Evolutionary conservation across 1,140 invertebrate species (phyloP), one percentile per base, ranked within the genome.

Genomic region (Trissolcus basalis): DNA sequence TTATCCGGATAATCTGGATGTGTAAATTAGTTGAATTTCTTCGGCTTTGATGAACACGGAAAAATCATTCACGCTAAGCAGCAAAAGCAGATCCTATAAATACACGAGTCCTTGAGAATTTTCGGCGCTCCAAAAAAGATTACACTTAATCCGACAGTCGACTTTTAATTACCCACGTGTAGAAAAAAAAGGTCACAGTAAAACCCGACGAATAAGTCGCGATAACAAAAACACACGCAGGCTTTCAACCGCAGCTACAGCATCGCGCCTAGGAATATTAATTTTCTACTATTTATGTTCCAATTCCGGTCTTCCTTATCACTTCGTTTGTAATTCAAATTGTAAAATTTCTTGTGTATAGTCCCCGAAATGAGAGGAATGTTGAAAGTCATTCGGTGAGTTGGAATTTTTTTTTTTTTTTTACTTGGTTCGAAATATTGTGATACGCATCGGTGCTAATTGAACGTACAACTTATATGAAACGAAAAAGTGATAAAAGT

Each of bases 1-100:
- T 72, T 58, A 72, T 72, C 53, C 54, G 69, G 60, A 72, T 72
- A 59, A 72, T 72, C 69, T 72, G 55, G 59, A 64, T 72, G 69
- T 72, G 69, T 61, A 72, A 72, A 72, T 72, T 64, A 72, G 69
- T 45, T 27, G 41, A 72, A 41, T 64, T 16, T 72, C 54, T 72
- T n/a, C n/a, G n/a, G 64, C 50, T 64, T 64, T 53, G 54, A 72
- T 16, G 69, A 64, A 72, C 59, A 64, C 51, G 59, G 59, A 72
- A 72, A 72, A 59, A 64, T 39, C 69, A 64, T 72, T 60, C 59
- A 44, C 44, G 45, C 41, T 63, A 71, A 71, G 53, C 63, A 63
- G 53, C 54, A 51, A 64, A 33, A n/a, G n/a, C n/a, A n/a, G n/a
- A n/a, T n/a, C 45, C 48, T 12, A 39, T 70, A 56, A 63, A 72